These are phyloP conservation scores for Phthorimaea operculella DNA, from an alignment of 1,140 invertebrate genomes.

Conservation along the genomic window DNA sequence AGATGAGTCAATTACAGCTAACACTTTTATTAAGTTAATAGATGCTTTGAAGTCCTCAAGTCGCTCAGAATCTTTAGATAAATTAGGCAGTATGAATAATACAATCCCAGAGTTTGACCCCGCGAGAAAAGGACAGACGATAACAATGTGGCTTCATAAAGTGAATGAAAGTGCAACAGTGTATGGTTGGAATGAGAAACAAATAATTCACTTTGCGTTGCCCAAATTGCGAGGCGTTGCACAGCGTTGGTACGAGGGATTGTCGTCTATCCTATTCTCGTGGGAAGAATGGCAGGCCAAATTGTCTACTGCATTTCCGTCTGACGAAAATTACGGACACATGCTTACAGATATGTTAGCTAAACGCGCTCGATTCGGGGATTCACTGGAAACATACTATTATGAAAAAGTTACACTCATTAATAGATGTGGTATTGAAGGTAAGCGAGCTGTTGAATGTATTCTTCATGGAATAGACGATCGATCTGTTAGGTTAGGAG, in stretches of 20 bases:
- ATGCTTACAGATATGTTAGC: background rate
- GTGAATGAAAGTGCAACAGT: background rate
- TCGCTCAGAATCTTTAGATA: background rate
- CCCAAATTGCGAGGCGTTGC: background rate
- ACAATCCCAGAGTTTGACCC: slow-evolving; percentile 4
- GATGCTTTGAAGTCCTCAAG: background rate
- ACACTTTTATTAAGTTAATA: background rate
- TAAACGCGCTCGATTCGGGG: background rate
- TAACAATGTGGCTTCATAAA: no score
- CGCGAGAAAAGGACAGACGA: background rate
- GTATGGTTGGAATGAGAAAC: background rate
- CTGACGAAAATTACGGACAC: slow-evolving; percentile 5
- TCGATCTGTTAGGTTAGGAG: background rate
- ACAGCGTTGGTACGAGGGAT: background rate
- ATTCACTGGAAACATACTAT: background rate
- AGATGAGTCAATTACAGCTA: background rate
- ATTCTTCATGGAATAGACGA: slow-evolving; percentile 5
- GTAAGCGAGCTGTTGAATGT: background rate
- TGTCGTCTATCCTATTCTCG: background rate
- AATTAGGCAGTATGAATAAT: background rate
- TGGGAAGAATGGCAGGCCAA: slow-evolving; percentile 3
- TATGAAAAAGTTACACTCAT: slow-evolving; percentile 3
- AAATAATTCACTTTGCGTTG: background rate
- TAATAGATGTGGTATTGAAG: background rate
- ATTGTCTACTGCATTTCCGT: background rate